These are phyloP conservation scores for Pygoscelis adeliae DNA, from an alignment of 2,113 vertebrate genomes.

Conservation along the genomic window DNA sequence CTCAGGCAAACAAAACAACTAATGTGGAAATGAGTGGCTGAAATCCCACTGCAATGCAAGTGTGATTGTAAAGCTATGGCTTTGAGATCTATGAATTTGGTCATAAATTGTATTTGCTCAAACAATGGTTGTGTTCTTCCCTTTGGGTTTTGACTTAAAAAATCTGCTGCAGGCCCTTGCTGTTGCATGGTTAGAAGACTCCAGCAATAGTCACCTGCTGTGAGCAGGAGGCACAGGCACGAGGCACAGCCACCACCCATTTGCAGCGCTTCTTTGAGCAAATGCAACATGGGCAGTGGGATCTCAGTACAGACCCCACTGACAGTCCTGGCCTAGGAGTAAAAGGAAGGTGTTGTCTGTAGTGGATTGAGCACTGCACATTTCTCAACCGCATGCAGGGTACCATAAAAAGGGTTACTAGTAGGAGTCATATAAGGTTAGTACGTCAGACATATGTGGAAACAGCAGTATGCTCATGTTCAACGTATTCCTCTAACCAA, in stretches of 20 bases:
- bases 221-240: neutral
- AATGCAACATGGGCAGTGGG: neutral
- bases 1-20: neutral
- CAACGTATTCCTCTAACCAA: neutral
- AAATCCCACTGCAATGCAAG: neutral
- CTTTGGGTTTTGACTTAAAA: neutral
- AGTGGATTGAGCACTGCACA: neutral
- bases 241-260: neutral
- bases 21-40: neutral
- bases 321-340: neutral
- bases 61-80: neutral
- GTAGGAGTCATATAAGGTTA: neutral
- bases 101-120: neutral
- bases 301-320: neutral
- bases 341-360: neutral
- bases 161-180: neutral
- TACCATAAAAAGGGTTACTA: neutral
- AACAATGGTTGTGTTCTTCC: neutral
- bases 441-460: neutral
- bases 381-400: neutral
- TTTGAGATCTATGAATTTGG: neutral
- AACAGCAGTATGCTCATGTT: neutral
- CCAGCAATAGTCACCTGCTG: fast-evolving
- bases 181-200: neutral
- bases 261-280: neutral